phyloP scores from a whole-genome alignment of 2,113 vertebrate species.

The Melospiza melodia region DNA sequence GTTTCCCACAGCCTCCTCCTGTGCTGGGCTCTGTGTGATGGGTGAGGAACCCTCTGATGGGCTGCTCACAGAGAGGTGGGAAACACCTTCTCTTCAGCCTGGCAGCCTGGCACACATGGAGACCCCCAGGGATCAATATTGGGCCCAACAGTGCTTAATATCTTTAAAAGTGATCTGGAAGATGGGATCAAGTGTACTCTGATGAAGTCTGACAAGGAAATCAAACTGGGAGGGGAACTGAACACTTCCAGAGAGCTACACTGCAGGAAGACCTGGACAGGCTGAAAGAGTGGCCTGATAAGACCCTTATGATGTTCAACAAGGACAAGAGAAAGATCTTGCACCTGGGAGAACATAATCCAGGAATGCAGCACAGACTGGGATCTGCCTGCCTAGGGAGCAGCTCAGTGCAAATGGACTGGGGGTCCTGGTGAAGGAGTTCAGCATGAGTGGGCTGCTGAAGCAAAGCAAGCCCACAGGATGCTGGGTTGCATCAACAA shows the following conservation, averaged over 20 bases:
- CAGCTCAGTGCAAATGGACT: background rate
- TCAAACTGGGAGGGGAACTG: background rate
- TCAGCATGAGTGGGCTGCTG: background rate
- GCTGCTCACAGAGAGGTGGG: fast-evolving
- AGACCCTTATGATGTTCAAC: background rate
- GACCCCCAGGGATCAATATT: fast-evolving
- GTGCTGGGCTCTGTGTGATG: fast-evolving
- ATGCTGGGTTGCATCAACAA: background rate
- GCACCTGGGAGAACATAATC: background rate
- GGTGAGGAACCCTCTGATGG: background rate
- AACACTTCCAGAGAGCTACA: background rate
- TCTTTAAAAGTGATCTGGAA: background rate
- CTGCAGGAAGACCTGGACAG: background rate
- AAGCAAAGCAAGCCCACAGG: background rate
- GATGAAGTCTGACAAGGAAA: background rate
- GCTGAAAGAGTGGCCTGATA: background rate
- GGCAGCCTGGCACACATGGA: background rate
- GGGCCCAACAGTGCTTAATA: background rate
- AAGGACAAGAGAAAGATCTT: background rate
- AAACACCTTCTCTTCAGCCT: background rate
- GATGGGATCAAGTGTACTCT: background rate
- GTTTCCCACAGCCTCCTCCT: background rate
- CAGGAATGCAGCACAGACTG: background rate
- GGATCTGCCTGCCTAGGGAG: background rate
- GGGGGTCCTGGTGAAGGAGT: background rate